phyloP scores from a whole-genome alignment of 1,140 invertebrate species.

The Grapholita molesta region DNA sequence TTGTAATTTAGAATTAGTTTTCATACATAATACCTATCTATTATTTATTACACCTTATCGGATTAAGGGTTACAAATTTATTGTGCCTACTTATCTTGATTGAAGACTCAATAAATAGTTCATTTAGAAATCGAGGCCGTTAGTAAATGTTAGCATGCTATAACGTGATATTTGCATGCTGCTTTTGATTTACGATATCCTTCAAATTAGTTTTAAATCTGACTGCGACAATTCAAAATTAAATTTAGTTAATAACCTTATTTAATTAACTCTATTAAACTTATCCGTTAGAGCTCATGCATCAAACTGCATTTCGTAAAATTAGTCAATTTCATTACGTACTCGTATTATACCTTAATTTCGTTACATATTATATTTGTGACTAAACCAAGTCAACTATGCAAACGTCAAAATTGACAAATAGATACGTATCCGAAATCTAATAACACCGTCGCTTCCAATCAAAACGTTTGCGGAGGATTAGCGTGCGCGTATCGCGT shows the following conservation, averaged over 20 bases:
- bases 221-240: neutral
- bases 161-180: neutral
- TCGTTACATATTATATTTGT: neutral
- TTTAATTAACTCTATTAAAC: neutral
- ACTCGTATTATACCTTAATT: too few relatives aligned
- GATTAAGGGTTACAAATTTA: slow-evolving; percentile 46
- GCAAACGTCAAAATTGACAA: neutral
- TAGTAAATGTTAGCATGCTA: neutral
- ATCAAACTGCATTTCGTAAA: too few relatives aligned
- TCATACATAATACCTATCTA: slow-evolving; percentile 26
- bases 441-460: slow-evolving; percentile 10
- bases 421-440: slow-evolving; percentile 5
- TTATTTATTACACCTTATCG: slow-evolving; percentile 33
- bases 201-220: neutral
- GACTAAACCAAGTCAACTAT: neutral
- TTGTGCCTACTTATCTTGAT: slow-evolving; percentile 53
- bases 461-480: slow-evolving; percentile 24
- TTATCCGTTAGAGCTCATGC: neutral
- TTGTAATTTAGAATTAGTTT: slow-evolving; percentile 25
- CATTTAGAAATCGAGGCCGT: slow-evolving; percentile 5
- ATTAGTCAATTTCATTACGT: too few relatives aligned
- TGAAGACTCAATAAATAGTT: slow-evolving; percentile 34
- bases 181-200: slow-evolving; percentile 3
- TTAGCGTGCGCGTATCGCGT: slow-evolving; percentile 24
- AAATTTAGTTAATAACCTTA: neutral